Base-by-base conservation (phyloP, 2,888 invertebrate genomes). In the Caenorhabditis japonica region DNA sequence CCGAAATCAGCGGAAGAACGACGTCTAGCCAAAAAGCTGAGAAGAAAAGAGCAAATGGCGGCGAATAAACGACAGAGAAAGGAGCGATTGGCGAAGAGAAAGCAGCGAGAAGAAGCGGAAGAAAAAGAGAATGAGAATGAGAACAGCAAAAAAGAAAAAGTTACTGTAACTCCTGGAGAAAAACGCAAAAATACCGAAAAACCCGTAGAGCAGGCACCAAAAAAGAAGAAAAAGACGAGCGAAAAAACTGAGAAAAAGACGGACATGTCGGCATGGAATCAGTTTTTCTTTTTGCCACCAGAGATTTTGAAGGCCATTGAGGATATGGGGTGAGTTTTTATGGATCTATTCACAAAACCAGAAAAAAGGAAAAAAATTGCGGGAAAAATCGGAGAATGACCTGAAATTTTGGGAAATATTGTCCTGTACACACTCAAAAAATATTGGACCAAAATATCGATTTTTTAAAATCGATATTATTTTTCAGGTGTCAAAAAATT, bases 291-390 rank as follows among this genome's bases (percentile, higher is more conserved):
- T 19, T 60, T 80, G 15, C 79, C 79, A 1, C 62, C 62, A 13
- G 61, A 59, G 17, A 68, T 81, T 53, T 46, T 82, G 17, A 5
- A 58, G 10, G 78, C 80, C 8, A 17, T 83, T 5, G 58, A 56
- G 4, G 43, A 70, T 10, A 47, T 80, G 62, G 75, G 76, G 83
- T 83, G 23, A n/a, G n/a, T n/a, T n/a, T n/a, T n/a, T n/a, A n/a
- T n/a, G n/a, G n/a, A n/a, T n/a, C n/a, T n/a, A n/a, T n/a, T n/a
- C n/a, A n/a, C n/a, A n/a, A n/a, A n/a, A n/a, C n/a, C n/a, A n/a
- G n/a, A n/a, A n/a, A n/a, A n/a, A n/a, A n/a, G n/a, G n/a, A n/a
- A n/a, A n/a, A n/a, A n/a, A n/a, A n/a, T n/a, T n/a, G n/a, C n/a
- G n/a, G n/a, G n/a, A n/a, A n/a, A n/a, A n/a, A n/a, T n/a, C n/a